Base-by-base conservation (phyloP, 2,113 vertebrate genomes). In the Platanista minor region DNA sequence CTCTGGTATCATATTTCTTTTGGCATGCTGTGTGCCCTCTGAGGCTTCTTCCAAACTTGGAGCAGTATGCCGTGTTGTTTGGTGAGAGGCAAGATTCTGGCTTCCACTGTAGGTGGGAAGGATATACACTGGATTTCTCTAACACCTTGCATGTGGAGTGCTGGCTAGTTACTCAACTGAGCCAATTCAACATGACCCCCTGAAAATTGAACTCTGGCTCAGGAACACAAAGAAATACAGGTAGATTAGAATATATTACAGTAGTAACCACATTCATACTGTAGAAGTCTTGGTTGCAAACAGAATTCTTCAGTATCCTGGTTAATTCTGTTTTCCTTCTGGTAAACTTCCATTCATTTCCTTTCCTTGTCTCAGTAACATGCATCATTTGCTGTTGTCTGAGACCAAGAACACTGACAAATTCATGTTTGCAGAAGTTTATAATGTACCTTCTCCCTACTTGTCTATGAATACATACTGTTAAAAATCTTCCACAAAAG, bases 401-500 rank as follows among this genome's bases (percentile, higher is more conserved):
- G 61, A 93, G 93, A 83, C 61, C 15, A 91, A 82, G 29, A 95
- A 95, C 39, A 78, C 5, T 57, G 39, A 85, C 25, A 89, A 92
- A 94, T 90, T 87, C 17, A 46, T 91, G 52, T 81, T 78, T 83
- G 11, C 33, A 74, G 27, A 77, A n/a, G 75, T 8, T 82, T 91
- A 25, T 66, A 78, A 66, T 36, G 39, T 57, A 87, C 21, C 36
- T 78, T 83, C 96, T 57, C 80, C 66, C 14, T 59, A 85, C 29
- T 25, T 93, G 36, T 80, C 59, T 77, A 41, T 82, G 8, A 95
- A 90, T 95, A 20, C 36, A 62, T 69, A 29, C 29, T 95, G 54
- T n/a, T 57, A 97, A 96, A 96, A 95, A 84, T 36, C 27, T 59
- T 95, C 10, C 8, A 93, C 69, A 95, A 95, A 96, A 54, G 69